A percentile compares a stretch with the other conserved stretches of the same genome.
Conservation (phyloP, 2,113 vertebrate species). For the Chiloscyllium plagiosum region DNA sequence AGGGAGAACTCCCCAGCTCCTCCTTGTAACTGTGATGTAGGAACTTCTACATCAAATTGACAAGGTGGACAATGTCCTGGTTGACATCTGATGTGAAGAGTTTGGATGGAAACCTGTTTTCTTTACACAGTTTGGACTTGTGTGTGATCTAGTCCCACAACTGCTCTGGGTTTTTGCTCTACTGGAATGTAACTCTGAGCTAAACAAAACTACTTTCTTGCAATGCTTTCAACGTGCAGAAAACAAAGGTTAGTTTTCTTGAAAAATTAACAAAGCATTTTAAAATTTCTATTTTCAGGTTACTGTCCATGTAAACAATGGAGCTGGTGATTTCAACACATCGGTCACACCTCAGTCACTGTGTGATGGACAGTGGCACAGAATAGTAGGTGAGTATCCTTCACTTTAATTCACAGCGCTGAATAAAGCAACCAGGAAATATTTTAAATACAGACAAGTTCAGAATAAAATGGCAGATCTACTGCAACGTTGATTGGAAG, state of each 20-base stretch:
- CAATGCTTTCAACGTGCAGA: neutral
- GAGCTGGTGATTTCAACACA: constrained; percentile 60
- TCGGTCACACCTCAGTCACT: constrained; percentile 69
- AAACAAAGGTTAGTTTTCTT: neutral
- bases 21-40: too few relatives aligned
- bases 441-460: neutral
- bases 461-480: neutral
- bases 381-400: constrained; percentile 67
- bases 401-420: neutral
- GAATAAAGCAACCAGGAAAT: neutral
- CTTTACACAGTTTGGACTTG: neutral
- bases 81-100: neutral
- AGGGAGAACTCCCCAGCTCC: too few relatives aligned
- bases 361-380: constrained; percentile 81
- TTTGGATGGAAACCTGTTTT: neutral
- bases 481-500: neutral
- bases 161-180: neutral
- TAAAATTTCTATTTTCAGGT: constrained; percentile 60
- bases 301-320: constrained; percentile 65
- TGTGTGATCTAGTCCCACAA: neutral
- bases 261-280: neutral
- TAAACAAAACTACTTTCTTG: neutral
- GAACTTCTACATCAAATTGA: neutral
- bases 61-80: neutral
- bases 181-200: neutral